Base-by-base conservation (phyloP, 2,797 vertebrate species). In the Sebastes iracundus region DNA sequence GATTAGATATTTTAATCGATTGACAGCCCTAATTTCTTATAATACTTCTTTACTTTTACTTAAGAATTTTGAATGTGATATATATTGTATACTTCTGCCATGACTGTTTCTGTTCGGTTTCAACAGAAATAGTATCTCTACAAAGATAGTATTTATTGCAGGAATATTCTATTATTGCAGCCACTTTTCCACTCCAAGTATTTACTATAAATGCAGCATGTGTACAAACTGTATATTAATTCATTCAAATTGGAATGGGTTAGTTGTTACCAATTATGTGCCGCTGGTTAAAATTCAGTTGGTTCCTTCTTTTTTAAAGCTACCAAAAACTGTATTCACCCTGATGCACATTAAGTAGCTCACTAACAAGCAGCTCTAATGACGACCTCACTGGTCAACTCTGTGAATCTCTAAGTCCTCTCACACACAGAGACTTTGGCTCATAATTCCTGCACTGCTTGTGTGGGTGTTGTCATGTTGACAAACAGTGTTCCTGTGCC, bases 401-500 rank as follows among this genome's bases (percentile, higher is more conserved):
- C 35, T 65, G 32, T 30, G 33, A 49, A 20, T 66, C 38, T 77
- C 7, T 35, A 27, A 73, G 55, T 33, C 62, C 27, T 42, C 42
- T 7, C n/a, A 55, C 46, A 75, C 64, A 33, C 22, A 61, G 52
- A 76, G 25, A 49, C 28, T 64, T 74, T 71, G 70, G 66, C 74
- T 83, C 73, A 49, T 70, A 49, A 58, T 62, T 79, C 77, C 79
- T 75, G 79, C 63, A 7, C 55, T 53, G 69, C n/a, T 72, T 78
- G 69, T 81, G 83, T 80, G 83, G 79, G 70, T 71, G 83, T 83
- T 85, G 77, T 88, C 87, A 73, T 82, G 84, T 91, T 91, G 89
- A 91, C 83, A 91, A 91, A 93, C 89, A 86, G 72, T 88, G 73
- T 77, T 76, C 73, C 69, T 61, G 18, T 38, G 32, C 82, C 80